A percentile compares a stretch with the other conserved stretches of the same genome.
Evolutionary conservation across 2,888 invertebrate species (phyloP).

Genomic region (Campopleginae sp.): DNA sequence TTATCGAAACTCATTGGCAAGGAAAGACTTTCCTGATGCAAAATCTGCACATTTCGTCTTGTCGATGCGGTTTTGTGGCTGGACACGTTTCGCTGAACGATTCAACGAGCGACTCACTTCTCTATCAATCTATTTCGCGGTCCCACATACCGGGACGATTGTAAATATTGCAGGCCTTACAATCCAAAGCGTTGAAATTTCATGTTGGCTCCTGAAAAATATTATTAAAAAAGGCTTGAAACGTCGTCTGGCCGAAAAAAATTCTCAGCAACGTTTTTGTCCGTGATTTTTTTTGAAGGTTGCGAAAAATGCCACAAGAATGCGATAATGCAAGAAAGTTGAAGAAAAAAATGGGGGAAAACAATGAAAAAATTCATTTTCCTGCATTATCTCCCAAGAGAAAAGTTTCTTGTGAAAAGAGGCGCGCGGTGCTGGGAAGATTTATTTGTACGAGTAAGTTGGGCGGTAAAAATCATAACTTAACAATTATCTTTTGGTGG

Average conservation of each 20-base stretch:
- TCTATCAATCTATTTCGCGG: slow-evolving; percentile 45
- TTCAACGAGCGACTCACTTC: slow-evolving; percentile 72
- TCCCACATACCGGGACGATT: slow-evolving; percentile 53
- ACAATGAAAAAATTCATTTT: slow-evolving; percentile 46
- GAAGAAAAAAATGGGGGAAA: slow-evolving; percentile 1
- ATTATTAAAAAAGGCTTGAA: background rate
- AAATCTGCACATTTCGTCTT: slow-evolving; percentile 34
- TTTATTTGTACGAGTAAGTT: slow-evolving; percentile 49
- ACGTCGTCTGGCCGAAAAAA: background rate
- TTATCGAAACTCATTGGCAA: slow-evolving; percentile 9
- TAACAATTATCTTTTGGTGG: slow-evolving; percentile 56
- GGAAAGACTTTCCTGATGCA: slow-evolving; percentile 46
- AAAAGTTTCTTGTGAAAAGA: slow-evolving; percentile 22
- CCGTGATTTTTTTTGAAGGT: background rate
- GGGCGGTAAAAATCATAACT: slow-evolving; percentile 59
- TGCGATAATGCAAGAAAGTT: background rate
- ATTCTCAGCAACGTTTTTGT: background rate
- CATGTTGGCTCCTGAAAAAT: background rate
- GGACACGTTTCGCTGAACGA: slow-evolving; percentile 77
- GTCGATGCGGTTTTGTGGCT: slow-evolving; percentile 80
- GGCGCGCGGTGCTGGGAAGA: slow-evolving; percentile 14
- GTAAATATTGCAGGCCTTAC: slow-evolving; percentile 30
- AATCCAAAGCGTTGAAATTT: slow-evolving; percentile 28
- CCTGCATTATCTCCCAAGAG: slow-evolving; percentile 16
- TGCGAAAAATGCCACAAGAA: background rate